Conservation (phyloP, 2,113 vertebrate species). For the Ammodramus savannarum region DNA sequence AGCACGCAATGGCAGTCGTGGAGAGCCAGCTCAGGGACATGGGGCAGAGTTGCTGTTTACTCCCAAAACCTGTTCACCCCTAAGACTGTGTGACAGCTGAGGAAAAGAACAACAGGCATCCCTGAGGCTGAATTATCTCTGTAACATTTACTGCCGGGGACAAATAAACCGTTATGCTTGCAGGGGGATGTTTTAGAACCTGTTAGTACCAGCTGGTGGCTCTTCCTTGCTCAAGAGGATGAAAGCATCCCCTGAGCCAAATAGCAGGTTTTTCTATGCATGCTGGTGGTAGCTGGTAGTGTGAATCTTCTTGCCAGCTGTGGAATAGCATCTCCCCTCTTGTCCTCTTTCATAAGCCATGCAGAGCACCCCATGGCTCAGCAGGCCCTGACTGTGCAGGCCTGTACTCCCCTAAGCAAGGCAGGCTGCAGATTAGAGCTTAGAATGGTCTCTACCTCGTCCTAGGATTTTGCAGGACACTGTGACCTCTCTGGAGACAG, state of each 20-base stretch:
- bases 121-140: not conserved
- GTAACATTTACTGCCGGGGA: not conserved
- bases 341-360: not conserved
- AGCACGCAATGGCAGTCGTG: accelerated
- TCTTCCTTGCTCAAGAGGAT: not conserved
- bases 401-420: not conserved
- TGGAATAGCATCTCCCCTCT: not conserved
- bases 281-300: not conserved
- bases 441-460: not conserved
- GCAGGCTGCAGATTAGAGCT: not conserved
- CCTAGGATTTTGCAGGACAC: not conserved
- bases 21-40: not conserved
- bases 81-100: not conserved
- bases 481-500: not conserved
- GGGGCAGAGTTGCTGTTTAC: not conserved
- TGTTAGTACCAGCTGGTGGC: not conserved
- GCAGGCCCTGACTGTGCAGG: not conserved
- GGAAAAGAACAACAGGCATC: not conserved
- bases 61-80: not conserved
- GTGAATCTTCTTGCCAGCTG: not conserved
- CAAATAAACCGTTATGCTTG: not conserved
- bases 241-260: not conserved
- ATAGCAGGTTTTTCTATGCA: not conserved
- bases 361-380: not conserved
- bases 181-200: not conserved